Conservation (phyloP, 2,888 invertebrate genomes). For the Meandrusa payeni region DNA sequence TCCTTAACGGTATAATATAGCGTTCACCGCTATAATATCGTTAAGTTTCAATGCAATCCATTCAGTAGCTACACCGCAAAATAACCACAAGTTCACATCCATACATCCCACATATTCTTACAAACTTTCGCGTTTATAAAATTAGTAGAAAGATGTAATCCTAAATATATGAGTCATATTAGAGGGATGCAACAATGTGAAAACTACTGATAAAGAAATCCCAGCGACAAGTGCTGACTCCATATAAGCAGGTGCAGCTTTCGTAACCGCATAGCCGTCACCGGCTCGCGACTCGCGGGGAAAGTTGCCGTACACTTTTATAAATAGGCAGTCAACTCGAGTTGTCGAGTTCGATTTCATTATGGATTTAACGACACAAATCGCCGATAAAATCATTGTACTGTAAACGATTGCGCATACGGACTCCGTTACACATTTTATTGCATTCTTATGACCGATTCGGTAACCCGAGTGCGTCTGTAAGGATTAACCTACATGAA, state of each 20-base stretch:
- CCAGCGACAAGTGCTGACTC: constrained; percentile 47
- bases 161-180: no score
- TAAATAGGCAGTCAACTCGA: constrained; percentile 44
- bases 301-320: constrained; percentile 66
- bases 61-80: no score
- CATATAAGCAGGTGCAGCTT: constrained; percentile 68
- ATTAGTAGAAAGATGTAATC: no score
- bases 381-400: constrained; percentile 1
- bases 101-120: no score
- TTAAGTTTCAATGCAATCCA: no score
- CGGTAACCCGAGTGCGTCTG: neutral
- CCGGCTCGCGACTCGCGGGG: constrained; percentile 53
- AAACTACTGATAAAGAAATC: constrained; percentile 33
- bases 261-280: constrained; percentile 70
- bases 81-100: no score
- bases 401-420: constrained; percentile 10
- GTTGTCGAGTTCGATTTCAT: constrained; percentile 43
- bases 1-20: no score
- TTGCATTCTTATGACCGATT: neutral
- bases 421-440: neutral
- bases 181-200: constrained; percentile 14
- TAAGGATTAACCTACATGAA: no score
- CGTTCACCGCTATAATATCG: no score
- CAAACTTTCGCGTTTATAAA: no score
- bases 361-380: constrained; percentile 25